Conservation (phyloP, 2,797 vertebrate genomes). For the Neostethus bicornis region DNA sequence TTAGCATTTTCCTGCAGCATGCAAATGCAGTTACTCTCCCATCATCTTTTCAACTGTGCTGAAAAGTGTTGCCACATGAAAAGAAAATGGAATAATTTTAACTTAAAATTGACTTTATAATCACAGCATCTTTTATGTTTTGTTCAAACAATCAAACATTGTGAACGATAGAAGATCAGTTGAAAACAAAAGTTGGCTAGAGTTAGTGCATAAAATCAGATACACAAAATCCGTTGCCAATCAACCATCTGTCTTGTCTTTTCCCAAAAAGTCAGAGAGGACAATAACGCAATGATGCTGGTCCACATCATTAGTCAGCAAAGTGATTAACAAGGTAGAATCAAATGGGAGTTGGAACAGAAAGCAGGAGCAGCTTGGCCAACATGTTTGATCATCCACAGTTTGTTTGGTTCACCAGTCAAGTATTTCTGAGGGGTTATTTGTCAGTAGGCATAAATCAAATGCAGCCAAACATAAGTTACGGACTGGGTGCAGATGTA, state of each 20-base stretch:
- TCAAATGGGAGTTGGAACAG: constrained; percentile 50
- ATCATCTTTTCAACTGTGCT: not conserved
- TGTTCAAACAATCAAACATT: constrained; percentile 35
- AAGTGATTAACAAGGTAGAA: constrained; percentile 64
- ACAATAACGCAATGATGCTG: constrained; percentile 59
- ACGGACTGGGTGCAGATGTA: constrained; percentile 38
- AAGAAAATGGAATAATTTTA: constrained; percentile 11
- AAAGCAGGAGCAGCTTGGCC: constrained; percentile 47
- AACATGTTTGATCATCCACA: constrained; percentile 16
- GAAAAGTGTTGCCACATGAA: constrained; percentile 9
- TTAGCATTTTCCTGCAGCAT: constrained; percentile 14
- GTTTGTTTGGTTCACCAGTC: constrained; percentile 14
- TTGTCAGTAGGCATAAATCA: constrained; percentile 72
- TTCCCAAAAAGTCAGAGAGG: constrained; percentile 46
- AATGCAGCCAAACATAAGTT: constrained; percentile 51
- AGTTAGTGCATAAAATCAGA: too few relatives aligned
- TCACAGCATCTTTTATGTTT: constrained; percentile 23
- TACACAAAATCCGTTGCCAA: constrained; percentile 28
- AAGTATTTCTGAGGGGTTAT: constrained; percentile 24
- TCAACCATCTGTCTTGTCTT: constrained; percentile 57
- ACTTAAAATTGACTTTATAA: not conserved
- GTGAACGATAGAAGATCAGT: constrained; percentile 27
- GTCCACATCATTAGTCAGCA: constrained; percentile 57
- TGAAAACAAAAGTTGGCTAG: constrained; percentile 33
- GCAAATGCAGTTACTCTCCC: constrained; percentile 17